These are phyloP conservation scores for Podarcis cretensis DNA, from an alignment of 2,113 vertebrate genomes.

Conservation along the genomic window DNA sequence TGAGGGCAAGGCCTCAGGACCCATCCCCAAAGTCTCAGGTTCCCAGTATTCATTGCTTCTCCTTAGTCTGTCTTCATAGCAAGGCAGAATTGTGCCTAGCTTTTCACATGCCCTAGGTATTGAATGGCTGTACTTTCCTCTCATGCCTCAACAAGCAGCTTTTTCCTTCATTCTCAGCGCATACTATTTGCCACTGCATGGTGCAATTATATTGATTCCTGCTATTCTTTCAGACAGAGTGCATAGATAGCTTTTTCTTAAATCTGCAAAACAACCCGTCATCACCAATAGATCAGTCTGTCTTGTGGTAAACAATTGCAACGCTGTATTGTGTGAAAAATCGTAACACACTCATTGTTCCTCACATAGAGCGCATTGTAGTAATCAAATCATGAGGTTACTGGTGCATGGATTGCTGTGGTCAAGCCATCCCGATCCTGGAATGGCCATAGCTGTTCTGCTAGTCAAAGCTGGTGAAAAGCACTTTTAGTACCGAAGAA, in stretches of 20 bases:
- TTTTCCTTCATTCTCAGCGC: constrained; percentile 26
- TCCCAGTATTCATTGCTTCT: not conserved
- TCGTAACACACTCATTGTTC: no score
- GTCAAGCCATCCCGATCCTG: no score
- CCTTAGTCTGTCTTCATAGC: not conserved
- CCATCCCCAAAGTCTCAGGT: not conserved
- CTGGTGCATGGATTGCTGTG: no score
- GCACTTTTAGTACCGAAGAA: no score
- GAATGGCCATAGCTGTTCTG: no score
- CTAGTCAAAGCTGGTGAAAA: no score
- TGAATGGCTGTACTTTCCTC: not conserved
- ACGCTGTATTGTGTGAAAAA: not conserved
- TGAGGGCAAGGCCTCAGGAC: not conserved
- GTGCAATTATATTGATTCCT: constrained; percentile 64
- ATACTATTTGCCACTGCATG: constrained; percentile 35
- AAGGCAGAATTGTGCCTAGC: not conserved
- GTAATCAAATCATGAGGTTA: no score
- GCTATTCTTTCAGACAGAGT: constrained; percentile 51
- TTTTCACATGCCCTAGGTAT: not conserved
- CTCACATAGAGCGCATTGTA: no score
- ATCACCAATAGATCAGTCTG: constrained; percentile 9
- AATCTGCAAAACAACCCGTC: constrained; percentile 31
- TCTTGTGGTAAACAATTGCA: constrained; percentile 1
- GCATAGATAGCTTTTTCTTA: constrained; percentile 28
- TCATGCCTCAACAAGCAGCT: not conserved